Conservation (phyloP, 1,140 invertebrate species). For the Micrasema longulum region DNA sequence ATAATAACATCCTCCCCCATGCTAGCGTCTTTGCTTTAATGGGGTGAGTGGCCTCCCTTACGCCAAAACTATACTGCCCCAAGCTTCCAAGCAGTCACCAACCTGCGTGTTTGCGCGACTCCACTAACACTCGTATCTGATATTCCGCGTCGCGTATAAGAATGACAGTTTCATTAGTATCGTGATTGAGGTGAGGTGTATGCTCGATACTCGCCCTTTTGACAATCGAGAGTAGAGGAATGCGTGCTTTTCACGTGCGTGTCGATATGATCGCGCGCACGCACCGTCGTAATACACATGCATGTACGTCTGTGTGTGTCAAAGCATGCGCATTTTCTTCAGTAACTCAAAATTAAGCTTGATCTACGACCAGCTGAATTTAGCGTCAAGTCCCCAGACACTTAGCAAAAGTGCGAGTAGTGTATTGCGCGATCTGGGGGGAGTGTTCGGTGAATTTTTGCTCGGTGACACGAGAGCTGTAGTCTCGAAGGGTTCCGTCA, state of each 20-base stretch:
- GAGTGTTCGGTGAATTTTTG: neutral
- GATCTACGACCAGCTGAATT: neutral
- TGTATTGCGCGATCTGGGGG: neutral
- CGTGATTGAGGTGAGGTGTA: neutral
- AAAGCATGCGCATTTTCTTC: constrained; percentile 37
- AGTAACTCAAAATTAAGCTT: constrained; percentile 1
- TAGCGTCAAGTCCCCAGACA: constrained; percentile 2
- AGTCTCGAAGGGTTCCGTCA: constrained; percentile 10
- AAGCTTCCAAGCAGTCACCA: constrained; percentile 26
- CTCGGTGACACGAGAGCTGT: neutral
- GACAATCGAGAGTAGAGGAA: constrained; percentile 7
- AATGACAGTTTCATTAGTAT: constrained; percentile 1
- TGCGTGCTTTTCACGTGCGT: constrained; percentile 28
- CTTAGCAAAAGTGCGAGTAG: constrained; percentile 1
- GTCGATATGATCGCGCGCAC: constrained; percentile 31
- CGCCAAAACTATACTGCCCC: constrained; percentile 49
- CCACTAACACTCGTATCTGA: neutral
- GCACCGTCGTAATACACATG: constrained; percentile 15
- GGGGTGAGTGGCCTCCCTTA: constrained; percentile 48
- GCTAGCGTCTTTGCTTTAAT: constrained; percentile 53
- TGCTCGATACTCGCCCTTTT: constrained; percentile 1
- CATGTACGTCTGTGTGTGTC: constrained; percentile 6
- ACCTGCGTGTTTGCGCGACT: constrained; percentile 13
- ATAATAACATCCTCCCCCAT: constrained; percentile 41
- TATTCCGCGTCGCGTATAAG: neutral